Conservation (phyloP, 2,888 invertebrate genomes). For the Drosophila pullipes region DNA sequence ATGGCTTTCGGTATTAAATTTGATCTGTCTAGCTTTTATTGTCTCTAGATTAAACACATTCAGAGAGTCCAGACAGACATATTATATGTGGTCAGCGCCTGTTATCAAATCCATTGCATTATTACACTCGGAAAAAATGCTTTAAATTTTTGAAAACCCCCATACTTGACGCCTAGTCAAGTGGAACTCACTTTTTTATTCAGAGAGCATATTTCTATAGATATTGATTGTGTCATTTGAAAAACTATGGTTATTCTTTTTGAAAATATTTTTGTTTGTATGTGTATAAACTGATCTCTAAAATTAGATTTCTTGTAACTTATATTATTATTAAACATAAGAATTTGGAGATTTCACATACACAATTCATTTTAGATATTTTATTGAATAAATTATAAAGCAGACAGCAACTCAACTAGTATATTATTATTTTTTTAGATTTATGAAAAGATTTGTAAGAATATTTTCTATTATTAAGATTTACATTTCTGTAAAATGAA, state of each 20-base stretch:
- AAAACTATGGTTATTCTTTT: background rate
- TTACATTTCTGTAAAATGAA: background rate
- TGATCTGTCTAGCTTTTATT: background rate
- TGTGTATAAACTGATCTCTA: background rate
- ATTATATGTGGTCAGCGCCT: background rate
- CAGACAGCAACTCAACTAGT: background rate
- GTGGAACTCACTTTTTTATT: background rate
- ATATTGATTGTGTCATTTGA: background rate
- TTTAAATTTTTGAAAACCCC: background rate
- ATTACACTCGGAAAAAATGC: background rate
- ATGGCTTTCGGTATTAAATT: slow-evolving; percentile 1
- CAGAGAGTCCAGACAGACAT: background rate
- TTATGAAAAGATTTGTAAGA: background rate
- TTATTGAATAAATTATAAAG: background rate
- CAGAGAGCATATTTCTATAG: background rate
- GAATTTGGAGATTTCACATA: background rate
- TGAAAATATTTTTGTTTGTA: background rate
- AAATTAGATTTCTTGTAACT: background rate
- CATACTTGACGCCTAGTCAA: background rate
- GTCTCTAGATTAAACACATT: background rate
- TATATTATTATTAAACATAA: background rate
- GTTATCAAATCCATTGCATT: background rate
- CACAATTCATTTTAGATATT: background rate
- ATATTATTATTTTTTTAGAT: background rate
- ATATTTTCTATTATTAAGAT: background rate